Evolutionary conservation across 2,888 invertebrate species (phyloP).

Genomic region (Cyclophora albipunctata): DNA sequence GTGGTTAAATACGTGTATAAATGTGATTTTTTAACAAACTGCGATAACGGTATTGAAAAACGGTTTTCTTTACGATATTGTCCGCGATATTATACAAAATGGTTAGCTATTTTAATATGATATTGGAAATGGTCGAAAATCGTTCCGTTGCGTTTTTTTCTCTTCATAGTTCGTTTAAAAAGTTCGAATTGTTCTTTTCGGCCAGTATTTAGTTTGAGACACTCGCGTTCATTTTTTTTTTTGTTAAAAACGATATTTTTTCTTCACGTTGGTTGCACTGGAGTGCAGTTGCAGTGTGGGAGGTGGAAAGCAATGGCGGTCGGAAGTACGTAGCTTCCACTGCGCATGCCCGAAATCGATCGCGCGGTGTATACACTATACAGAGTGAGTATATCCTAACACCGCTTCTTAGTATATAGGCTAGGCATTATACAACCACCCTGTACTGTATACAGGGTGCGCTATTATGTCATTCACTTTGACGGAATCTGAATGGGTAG

Average conservation of each 20-base stretch:
- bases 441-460: conserved; percentile 29
- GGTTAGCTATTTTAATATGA: conserved; percentile 34
- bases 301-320: conserved; percentile 28
- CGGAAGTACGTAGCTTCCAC: conserved; percentile 33
- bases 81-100: conserved; percentile 48
- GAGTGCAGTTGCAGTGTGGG: conserved; percentile 65
- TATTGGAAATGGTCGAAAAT: conserved; percentile 31
- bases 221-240: conserved; percentile 18
- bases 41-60: conserved; percentile 29
- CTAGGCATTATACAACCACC: conserved; percentile 20
- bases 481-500: conserved; percentile 42
- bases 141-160: conserved; percentile 56
- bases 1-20: conserved; percentile 62
- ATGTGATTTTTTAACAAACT: conserved; percentile 38
- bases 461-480: conserved; percentile 71
- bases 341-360: conserved; percentile 70
- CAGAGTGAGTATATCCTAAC: conserved; percentile 38
- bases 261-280: conserved; percentile 53
- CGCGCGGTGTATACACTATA: conserved; percentile 31
- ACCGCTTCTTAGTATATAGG: conserved; percentile 39
- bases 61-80: conserved; percentile 43
- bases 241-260: conserved; percentile 17
- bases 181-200: conserved; percentile 8
- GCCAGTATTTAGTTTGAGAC: conserved; percentile 10
- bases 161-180: conserved; percentile 61